A percentile compares a stretch with the other conserved stretches of the same genome.
phyloP scores from a whole-genome alignment of 1,140 invertebrate species.

The Sitobion miscanthi region DNA sequence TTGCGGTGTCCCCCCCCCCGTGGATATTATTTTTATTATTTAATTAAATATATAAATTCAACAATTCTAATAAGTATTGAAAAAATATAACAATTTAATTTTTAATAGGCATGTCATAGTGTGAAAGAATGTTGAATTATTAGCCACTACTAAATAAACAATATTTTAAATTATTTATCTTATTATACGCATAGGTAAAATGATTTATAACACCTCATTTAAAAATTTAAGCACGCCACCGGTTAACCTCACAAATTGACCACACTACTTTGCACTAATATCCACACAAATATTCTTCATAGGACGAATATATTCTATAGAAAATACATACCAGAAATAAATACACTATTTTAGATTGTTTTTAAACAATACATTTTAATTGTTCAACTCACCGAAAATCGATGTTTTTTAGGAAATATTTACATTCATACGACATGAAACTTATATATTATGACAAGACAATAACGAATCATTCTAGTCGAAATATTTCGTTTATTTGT shows the following conservation, averaged over 20 bases:
- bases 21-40: slow-evolving; percentile 1
- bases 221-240: neutral
- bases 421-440: neutral
- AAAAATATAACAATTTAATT: slow-evolving; percentile 3
- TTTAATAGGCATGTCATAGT: slow-evolving; percentile 4
- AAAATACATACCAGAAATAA: neutral
- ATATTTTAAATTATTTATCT: slow-evolving; percentile 15
- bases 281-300: neutral
- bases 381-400: neutral
- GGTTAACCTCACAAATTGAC: slow-evolving; percentile 14
- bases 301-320: neutral
- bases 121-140: neutral
- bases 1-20: neutral
- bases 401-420: neutral
- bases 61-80: neutral
- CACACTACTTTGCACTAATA: slow-evolving; percentile 9
- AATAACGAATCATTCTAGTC: neutral
- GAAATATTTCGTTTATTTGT: neutral
- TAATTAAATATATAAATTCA: slow-evolving; percentile 17
- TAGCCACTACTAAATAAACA: neutral
- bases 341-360: neutral
- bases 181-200: neutral
- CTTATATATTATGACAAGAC: neutral
- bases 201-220: slow-evolving; percentile 11
- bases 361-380: neutral